Base-by-base conservation (phyloP, 2,888 invertebrate genomes). In the Amiota minor region DNA sequence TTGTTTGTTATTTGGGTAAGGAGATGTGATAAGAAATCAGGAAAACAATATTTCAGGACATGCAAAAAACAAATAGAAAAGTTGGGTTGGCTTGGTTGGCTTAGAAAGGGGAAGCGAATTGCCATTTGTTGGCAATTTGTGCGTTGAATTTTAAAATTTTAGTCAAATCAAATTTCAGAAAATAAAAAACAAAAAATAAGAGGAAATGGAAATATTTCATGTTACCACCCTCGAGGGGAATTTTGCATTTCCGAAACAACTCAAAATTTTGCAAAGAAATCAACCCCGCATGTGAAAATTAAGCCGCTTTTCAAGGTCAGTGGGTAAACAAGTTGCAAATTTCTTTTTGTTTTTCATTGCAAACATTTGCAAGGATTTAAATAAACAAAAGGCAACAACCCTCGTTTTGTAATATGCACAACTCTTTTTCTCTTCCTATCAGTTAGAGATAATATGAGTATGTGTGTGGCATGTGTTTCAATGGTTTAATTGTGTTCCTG, bases 291-390 rank as follows among this genome's bases (percentile, higher is more conserved):
- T 62, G 20, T 49, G 49, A n/a, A 77, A 81, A 82, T 74, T 81
- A 85, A 87, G 84, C 82, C 83, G 82, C 83, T 88, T 88, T 88
- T 88, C 88, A 88, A 88, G 88, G 88, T 88, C 88, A 88, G 83
- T 87, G 84, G 86, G 80, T 87, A 87, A 85, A 85, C 86, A 86
- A 83, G 85, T 84, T 83, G 83, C 80, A 72, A 82, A 78, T 50
- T 62, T 18, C 12, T 18, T 67, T 67, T 47, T 67, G 16, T 64
- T 64, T 64, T 46, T n/a, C 46, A 6, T 45, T 14, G 18, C 59
- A 59, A 59, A 59, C 20, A 59, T 14, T 45, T 16, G 4, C 45
- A 53, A 68, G 68, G 55, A 68, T 70, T 70, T 64, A 73, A 69
- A 68, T 56, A 74, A 74, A 68, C 71, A 74, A 76, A 47, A 73